phyloP scores from a whole-genome alignment of 2,888 invertebrate genomes.

The Labia minor region DNA sequence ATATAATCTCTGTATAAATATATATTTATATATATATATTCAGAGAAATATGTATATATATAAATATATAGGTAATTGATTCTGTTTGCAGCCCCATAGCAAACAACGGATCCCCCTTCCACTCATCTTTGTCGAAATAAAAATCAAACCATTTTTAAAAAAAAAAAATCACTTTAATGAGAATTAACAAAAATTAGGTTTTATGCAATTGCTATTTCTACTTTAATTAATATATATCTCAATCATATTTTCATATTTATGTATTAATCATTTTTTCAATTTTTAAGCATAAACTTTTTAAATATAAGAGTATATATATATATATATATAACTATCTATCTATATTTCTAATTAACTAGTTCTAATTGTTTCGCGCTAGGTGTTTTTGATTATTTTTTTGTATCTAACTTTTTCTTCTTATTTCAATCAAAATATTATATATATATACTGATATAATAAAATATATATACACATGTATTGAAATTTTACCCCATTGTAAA shows the following conservation, averaged over 20 bases:
- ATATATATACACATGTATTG: not conserved
- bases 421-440: not conserved
- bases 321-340: too few species aligned
- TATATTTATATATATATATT: not conserved
- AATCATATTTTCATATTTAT: not conserved
- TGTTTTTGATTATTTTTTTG: not conserved
- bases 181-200: not conserved
- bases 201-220: not conserved
- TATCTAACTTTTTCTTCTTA: not conserved
- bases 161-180: not conserved
- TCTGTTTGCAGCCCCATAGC: not conserved
- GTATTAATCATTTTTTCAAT: not conserved
- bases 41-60: too few species aligned
- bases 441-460: not conserved
- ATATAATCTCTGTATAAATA: not conserved
- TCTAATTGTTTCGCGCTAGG: constrained; percentile 7
- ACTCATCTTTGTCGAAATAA: too few species aligned
- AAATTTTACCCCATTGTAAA: constrained; percentile 16
- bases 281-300: not conserved
- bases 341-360: not conserved
- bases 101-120: not conserved
- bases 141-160: not conserved
- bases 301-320: too few species aligned
- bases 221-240: not conserved
- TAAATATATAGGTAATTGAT: not conserved